A percentile compares a stretch with the other conserved stretches of the same genome.
phyloP scores from a whole-genome alignment of 2,797 vertebrate genomes.

The Parambassis ranga region DNA sequence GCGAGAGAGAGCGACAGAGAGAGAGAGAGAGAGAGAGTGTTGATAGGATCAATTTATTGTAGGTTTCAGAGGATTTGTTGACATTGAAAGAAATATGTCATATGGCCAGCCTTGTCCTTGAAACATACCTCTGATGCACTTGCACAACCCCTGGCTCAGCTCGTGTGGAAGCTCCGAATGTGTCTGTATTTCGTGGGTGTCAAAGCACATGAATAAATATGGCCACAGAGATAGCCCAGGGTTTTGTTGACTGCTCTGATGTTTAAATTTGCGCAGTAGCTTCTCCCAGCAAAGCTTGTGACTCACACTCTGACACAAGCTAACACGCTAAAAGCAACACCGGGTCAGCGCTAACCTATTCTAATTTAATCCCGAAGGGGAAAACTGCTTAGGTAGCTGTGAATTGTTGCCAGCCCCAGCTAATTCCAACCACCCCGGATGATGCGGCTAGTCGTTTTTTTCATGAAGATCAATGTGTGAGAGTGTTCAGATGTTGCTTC shows the following conservation, averaged over 20 bases:
- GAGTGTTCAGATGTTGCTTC: slow-evolving; percentile 19
- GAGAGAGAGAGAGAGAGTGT: no score
- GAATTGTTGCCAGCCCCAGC: slow-evolving; percentile 35
- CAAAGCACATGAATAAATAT: slow-evolving; percentile 67
- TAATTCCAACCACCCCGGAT: slow-evolving; percentile 36
- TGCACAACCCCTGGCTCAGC: slow-evolving; percentile 14
- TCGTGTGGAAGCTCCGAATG: slow-evolving; percentile 12
- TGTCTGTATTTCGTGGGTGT: slow-evolving; percentile 36
- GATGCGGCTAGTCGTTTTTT: slow-evolving; percentile 20
- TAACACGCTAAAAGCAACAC: slow-evolving; percentile 60
- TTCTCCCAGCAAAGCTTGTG: slow-evolving; percentile 53
- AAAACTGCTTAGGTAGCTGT: slow-evolving; percentile 49
- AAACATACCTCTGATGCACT: slow-evolving; percentile 5
- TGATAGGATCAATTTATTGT: no score
- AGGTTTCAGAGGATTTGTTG: background rate
- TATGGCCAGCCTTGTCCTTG: background rate
- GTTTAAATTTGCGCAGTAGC: slow-evolving; percentile 61
- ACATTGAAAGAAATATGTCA: background rate
- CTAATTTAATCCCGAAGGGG: slow-evolving; percentile 40
- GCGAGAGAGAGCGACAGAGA: no score
- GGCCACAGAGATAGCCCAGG: slow-evolving; percentile 56
- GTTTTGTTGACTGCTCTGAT: slow-evolving; percentile 71
- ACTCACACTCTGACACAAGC: slow-evolving; percentile 62
- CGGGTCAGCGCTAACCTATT: slow-evolving; percentile 43
- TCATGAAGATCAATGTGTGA: slow-evolving; percentile 30